Conservation (phyloP, 2,888 invertebrate genomes). For the Dynastes maya region DNA sequence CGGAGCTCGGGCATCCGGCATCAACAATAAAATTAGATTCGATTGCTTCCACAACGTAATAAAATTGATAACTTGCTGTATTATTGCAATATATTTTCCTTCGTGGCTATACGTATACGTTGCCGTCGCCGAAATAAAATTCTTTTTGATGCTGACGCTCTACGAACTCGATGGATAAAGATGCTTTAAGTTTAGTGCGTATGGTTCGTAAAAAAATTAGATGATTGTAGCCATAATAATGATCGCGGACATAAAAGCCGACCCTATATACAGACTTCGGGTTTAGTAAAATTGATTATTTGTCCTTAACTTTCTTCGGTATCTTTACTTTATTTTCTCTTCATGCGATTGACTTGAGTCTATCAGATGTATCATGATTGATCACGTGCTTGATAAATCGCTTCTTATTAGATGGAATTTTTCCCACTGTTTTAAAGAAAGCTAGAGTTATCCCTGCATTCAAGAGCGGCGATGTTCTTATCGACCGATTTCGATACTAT, state of each 20-base stretch:
- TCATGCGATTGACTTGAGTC: no score
- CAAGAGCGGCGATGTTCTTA: no score
- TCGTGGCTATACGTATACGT: slow-evolving; percentile 9
- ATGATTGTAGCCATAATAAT: neutral
- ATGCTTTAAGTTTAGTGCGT: slow-evolving; percentile 17
- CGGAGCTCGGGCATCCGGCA: slow-evolving; percentile 24
- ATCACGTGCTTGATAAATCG: no score
- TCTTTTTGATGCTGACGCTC: slow-evolving; percentile 23
- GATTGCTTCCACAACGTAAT: slow-evolving; percentile 36
- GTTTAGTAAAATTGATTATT: slow-evolving; percentile 16
- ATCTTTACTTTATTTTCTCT: no score
- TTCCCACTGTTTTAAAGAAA: no score
- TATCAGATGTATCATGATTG: no score
- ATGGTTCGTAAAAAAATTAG: slow-evolving; percentile 36
- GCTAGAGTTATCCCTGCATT: no score
- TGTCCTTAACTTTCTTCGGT: slow-evolving; percentile 2
- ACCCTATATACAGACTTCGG: neutral
- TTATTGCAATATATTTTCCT: slow-evolving; percentile 40
- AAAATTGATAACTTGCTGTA: slow-evolving; percentile 41
- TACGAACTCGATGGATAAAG: slow-evolving; percentile 4
- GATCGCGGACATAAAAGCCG: neutral
- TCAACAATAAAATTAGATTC: slow-evolving; percentile 44
- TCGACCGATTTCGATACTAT: no score
- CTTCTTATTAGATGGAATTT: no score
- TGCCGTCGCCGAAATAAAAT: slow-evolving; percentile 21